A percentile compares a stretch with the other conserved stretches of the same genome.
Conservation (phyloP, 2,888 invertebrate genomes). For the Lacanobia wlatinum region DNA sequence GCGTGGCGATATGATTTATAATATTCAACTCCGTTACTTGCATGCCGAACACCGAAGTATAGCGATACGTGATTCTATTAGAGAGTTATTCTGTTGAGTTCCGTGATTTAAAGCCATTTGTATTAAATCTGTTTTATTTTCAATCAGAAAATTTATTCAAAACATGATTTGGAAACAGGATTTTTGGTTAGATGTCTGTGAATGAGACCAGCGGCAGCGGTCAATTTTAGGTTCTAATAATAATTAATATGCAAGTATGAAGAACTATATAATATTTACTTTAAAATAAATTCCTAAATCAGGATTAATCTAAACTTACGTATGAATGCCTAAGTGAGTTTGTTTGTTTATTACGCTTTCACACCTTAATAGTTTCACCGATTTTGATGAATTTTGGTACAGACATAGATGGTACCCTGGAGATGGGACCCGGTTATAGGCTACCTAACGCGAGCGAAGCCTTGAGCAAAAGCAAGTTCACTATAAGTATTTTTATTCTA, state of each 20-base stretch:
- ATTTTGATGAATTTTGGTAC: too few species aligned
- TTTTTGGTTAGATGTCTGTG: conserved; percentile 14
- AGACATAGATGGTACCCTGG: too few species aligned
- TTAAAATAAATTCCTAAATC: not conserved
- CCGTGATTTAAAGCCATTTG: conserved; percentile 40
- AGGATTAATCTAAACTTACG: not conserved
- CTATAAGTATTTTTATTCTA: too few species aligned
- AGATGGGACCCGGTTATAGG: too few species aligned
- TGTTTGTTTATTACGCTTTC: too few species aligned
- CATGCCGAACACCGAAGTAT: not conserved
- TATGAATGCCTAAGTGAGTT: too few species aligned
- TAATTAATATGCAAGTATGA: not conserved
- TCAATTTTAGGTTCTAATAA: not conserved
- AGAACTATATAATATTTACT: not conserved
- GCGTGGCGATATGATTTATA: conserved; percentile 49
- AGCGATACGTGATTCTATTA: conserved; percentile 45
- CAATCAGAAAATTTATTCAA: conserved; percentile 30
- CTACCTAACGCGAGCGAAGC: too few species aligned
- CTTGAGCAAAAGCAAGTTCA: not conserved
- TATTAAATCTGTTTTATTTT: conserved; percentile 28
- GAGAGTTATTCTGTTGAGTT: conserved; percentile 19
- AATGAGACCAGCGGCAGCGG: not conserved
- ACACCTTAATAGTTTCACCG: too few species aligned
- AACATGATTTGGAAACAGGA: conserved; percentile 41
- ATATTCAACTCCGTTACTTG: conserved; percentile 36